Conservation (phyloP, 2,113 vertebrate genomes). For the Guaruba guarouba region DNA sequence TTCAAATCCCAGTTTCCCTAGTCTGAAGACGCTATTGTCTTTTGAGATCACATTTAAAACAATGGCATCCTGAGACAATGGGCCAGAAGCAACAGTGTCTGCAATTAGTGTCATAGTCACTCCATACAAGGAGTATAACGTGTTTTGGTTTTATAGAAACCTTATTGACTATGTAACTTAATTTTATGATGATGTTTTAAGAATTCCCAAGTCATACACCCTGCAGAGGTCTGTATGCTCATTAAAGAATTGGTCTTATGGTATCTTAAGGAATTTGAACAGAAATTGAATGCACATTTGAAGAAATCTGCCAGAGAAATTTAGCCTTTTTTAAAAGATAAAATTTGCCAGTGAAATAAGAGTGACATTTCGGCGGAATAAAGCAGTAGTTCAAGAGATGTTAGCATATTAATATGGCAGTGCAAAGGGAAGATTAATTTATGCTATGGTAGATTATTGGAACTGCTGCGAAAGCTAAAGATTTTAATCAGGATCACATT, state of each 20-base stretch:
- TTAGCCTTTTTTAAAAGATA: neutral
- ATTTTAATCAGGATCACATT: neutral
- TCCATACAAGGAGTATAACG: neutral
- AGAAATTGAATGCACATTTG: neutral
- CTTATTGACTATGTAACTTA: neutral
- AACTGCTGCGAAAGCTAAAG: neutral
- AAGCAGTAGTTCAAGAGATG: neutral
- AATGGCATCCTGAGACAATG: constrained; percentile 30
- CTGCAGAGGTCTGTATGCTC: neutral
- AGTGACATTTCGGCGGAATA: neutral
- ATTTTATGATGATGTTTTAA: constrained; percentile 1
- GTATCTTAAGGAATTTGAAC: neutral
- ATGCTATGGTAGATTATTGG: neutral
- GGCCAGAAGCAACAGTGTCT: neutral
- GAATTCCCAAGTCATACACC: constrained; percentile 16
- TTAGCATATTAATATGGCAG: neutral
- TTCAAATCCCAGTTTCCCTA: constrained; percentile 9
- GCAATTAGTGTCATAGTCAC: constrained; percentile 18
- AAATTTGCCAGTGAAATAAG: neutral
- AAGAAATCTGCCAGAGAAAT: neutral
- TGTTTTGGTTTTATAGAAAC: neutral
- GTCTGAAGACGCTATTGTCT: constrained; percentile 12
- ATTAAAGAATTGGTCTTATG: neutral
- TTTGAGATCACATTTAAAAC: constrained; percentile 43
- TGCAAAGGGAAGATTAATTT: neutral